phyloP scores from a whole-genome alignment of 92 coral and sea anemone species.

The Bergia puertoricense region DNA sequence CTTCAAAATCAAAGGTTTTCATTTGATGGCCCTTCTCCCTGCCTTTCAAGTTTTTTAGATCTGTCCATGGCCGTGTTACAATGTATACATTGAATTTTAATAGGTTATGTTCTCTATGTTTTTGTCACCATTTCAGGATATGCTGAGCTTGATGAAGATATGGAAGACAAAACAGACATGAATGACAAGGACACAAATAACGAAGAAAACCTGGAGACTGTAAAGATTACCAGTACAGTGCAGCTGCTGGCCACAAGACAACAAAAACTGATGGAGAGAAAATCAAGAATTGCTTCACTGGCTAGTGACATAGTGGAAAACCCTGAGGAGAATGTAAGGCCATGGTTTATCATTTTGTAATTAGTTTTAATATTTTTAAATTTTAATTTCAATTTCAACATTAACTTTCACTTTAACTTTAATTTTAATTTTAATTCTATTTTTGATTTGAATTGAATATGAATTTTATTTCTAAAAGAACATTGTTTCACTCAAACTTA shows the following conservation, averaged over 20 bases:
- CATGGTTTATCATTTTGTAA: too few species aligned
- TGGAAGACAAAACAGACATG: background rate
- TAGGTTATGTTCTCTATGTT: background rate
- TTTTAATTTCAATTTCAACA: too few species aligned
- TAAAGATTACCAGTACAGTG: background rate
- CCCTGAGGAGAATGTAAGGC: constrained; percentile 34
- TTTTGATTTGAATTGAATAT: too few species aligned
- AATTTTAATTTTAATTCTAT: too few species aligned
- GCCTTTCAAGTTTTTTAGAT: too few species aligned
- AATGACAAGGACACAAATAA: background rate
- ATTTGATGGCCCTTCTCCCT: too few species aligned
- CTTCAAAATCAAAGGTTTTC: too few species aligned
- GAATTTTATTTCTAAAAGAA: too few species aligned
- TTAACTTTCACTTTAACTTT: too few species aligned
- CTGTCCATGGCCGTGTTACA: too few species aligned
- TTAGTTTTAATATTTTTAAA: too few species aligned
- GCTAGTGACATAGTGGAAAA: constrained; percentile 32
- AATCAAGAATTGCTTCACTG: constrained; percentile 24
- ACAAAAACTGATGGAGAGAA: constrained; percentile 37
- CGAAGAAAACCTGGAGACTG: background rate
- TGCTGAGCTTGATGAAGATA: background rate
- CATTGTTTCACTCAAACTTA: too few species aligned
- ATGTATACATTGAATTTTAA: background rate
- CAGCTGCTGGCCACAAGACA: constrained; percentile 31
- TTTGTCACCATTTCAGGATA: background rate